A percentile compares a stretch with the other conserved stretches of the same genome.
Conservation (phyloP, 1,140 invertebrate species). For the Lepidurus arcticus region DNA sequence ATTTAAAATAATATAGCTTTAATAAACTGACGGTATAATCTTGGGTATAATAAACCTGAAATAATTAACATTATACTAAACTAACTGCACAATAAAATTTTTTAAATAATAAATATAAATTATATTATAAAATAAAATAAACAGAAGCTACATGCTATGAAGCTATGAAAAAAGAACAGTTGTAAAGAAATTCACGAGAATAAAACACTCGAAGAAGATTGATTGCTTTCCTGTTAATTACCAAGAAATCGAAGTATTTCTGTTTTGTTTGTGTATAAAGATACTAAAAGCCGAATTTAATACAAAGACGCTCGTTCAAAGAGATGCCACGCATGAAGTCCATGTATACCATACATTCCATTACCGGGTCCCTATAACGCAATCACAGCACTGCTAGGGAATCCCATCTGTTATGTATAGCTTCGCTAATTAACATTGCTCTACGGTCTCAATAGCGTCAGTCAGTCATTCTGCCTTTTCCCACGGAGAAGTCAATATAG, state of each 20-base stretch:
- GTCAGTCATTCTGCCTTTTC: not conserved
- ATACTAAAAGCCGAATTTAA: not conserved
- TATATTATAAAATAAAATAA: too few species aligned
- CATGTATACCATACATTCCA: not conserved
- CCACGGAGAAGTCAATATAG: not conserved
- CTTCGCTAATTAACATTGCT: constrained; percentile 11
- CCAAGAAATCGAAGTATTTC: not conserved
- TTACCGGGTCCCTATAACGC: not conserved
- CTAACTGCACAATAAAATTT: too few species aligned
- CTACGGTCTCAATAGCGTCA: not conserved
- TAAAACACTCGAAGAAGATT: too few species aligned
- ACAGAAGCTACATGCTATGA: too few species aligned
- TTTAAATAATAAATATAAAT: too few species aligned
- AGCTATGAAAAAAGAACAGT: too few species aligned
- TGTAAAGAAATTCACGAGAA: too few species aligned
- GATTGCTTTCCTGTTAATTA: too few species aligned
- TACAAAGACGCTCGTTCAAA: not conserved
- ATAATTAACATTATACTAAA: too few species aligned
- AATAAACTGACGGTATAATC: too few species aligned
- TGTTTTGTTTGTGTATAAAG: not conserved
- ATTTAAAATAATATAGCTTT: too few species aligned
- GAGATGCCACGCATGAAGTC: not conserved
- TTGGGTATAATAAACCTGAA: too few species aligned
- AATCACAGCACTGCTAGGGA: not conserved
- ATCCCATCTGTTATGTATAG: not conserved